phyloP scores from a whole-genome alignment of 2,888 invertebrate species.

The Rhimphoctona megacephalus region DNA sequence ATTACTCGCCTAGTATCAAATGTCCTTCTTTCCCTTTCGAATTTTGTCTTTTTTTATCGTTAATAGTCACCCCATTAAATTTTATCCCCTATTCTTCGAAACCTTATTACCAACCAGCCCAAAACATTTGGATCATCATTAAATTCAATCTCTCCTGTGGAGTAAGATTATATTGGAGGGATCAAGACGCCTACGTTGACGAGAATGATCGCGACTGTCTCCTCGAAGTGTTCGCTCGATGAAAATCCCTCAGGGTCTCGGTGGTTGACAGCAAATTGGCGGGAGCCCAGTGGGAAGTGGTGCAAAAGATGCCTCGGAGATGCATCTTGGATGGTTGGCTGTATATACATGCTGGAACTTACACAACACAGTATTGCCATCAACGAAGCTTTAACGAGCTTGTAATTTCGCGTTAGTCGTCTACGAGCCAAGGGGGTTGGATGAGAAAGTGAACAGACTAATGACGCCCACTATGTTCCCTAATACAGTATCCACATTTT shows the following conservation, averaged over 20 bases:
- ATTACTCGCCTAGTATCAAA: background rate
- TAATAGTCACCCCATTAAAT: background rate
- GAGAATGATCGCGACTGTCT: background rate
- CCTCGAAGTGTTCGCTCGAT: constrained; percentile 27
- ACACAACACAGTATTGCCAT: constrained; percentile 34
- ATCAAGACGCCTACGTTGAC: background rate
- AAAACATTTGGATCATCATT: background rate
- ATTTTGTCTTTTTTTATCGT: background rate
- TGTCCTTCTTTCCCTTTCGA: background rate
- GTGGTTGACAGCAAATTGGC: constrained; percentile 62
- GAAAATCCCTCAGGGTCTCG: constrained; percentile 31
- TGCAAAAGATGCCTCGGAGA: constrained; percentile 36
- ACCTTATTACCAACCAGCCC: background rate
- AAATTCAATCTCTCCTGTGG: background rate
- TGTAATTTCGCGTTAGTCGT: constrained; percentile 64
- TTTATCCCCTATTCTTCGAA: background rate
- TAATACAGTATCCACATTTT: constrained; percentile 16
- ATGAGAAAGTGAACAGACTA: constrained; percentile 23
- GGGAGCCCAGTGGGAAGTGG: constrained; percentile 43
- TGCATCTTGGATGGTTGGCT: constrained; percentile 5
- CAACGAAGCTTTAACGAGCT: constrained; percentile 66
- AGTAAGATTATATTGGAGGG: background rate
- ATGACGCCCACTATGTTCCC: constrained; percentile 39
- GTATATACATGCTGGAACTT: background rate
- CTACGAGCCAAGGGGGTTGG: constrained; percentile 24